phyloP scores from a whole-genome alignment of 2,113 vertebrate species.

The Lagopus muta region DNA sequence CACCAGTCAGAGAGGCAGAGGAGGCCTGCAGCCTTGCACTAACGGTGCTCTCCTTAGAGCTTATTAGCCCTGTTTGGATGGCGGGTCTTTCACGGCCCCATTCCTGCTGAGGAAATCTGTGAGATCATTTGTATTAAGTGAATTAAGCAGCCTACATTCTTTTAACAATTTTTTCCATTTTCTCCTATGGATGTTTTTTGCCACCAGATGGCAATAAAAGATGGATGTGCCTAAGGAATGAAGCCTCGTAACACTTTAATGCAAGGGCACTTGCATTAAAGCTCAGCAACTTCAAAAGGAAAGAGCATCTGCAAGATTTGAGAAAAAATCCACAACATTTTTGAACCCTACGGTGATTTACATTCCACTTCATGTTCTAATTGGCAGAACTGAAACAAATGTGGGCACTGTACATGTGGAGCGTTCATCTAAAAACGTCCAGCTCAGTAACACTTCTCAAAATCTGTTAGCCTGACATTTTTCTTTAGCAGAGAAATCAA shows the following conservation, averaged over 20 bases:
- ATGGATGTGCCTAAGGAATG: not conserved
- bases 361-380: not conserved
- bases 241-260: not conserved
- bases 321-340: not conserved
- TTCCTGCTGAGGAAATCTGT: not conserved
- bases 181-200: not conserved
- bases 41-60: not conserved
- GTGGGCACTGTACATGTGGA: not conserved
- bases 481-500: not conserved
- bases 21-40: not conserved
- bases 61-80: not conserved
- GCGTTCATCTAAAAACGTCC: not conserved
- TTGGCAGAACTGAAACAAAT: not conserved
- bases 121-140: not conserved
- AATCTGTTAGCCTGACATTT: not conserved
- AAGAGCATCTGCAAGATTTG: not conserved
- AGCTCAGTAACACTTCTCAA: not conserved
- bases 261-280: not conserved
- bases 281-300: not conserved
- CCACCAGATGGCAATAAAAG: slow-evolving; percentile 65
- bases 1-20: not conserved
- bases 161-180: not conserved
- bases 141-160: not conserved
- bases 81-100: accelerated
- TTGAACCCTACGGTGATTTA: not conserved